Evolutionary conservation across 1,140 invertebrate genomes (phyloP), one percentile per base, ranked within the genome.

Genomic region (Plectrocnemia conspersa): DNA sequence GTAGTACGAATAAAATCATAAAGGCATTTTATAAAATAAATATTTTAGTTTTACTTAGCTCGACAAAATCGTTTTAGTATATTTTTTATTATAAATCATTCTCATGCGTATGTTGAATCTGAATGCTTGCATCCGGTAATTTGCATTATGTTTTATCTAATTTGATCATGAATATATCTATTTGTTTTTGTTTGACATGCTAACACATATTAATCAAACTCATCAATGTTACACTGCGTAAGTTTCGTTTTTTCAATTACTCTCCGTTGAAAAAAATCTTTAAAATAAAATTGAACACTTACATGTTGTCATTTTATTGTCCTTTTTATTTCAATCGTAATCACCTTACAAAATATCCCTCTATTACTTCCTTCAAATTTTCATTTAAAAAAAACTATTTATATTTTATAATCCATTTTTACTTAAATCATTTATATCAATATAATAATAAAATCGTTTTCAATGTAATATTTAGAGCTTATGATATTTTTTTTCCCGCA

Each of bases 401-500:
- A 3, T 10, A 4, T 35, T 35, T 29, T 29, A 7, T 6, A 7
- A 7, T 29, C 27, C 27, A 29, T 29, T 7, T 29, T 29, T 7
- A 29, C n/a, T 29, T 29, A 29, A 29, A 7, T 7, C 6, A 16
- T 5, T 41, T 16, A 19, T 41, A 3, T 41, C n/a, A n/a, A n/a
- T n/a, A n/a, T n/a, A n/a, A n/a, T n/a, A n/a, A n/a, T n/a, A n/a
- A n/a, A n/a, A 29, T 29, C n/a, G n/a, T 29, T 29, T 38, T 38
- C 7, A 38, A 38, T 38, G 11, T 38, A 16, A 38, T 16, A 38
- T 52, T 47, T 58, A 35, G n/a, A 42, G 25, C 60, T 61, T 61
- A 52, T 36, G 13, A 61, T 61, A 54, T 33, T 61, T 61, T 61
- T 38, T 61, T 50, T 57, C 58, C 65, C 64, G 61, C 78, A 82